phyloP scores from a whole-genome alignment of 2,113 vertebrate genomes.

The Platichthys stellatus region DNA sequence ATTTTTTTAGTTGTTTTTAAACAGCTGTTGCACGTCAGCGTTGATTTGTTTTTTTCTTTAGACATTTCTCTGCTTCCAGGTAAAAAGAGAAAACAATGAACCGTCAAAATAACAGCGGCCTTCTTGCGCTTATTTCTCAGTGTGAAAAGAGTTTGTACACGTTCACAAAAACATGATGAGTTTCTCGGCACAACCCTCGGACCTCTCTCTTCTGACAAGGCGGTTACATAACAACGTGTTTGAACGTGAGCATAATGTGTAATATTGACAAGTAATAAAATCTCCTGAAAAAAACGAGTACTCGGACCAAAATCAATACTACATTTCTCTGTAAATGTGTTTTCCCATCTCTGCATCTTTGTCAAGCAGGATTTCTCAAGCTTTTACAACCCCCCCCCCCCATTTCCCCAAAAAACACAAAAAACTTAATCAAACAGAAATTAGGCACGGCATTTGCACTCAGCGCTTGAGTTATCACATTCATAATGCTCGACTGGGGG shows the following conservation, averaged over 20 bases:
- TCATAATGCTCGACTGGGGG: slow-evolving; percentile 70
- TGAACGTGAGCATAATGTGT: slow-evolving; percentile 42
- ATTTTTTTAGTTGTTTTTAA: slow-evolving; percentile 49
- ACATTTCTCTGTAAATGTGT: slow-evolving; percentile 29
- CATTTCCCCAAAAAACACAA: not conserved
- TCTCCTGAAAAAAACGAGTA: slow-evolving; percentile 32
- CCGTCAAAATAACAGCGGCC: slow-evolving; percentile 61
- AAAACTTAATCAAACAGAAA: slow-evolving; percentile 44
- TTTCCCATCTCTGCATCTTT: slow-evolving; percentile 36
- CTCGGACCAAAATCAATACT: slow-evolving; percentile 41
- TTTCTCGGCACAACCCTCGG: slow-evolving; percentile 54
- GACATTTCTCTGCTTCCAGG: slow-evolving; percentile 67
- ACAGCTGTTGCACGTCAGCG: slow-evolving; percentile 66
- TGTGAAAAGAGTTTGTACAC: slow-evolving; percentile 83
- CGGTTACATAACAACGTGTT: slow-evolving; percentile 52
- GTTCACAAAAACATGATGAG: slow-evolving; percentile 78
- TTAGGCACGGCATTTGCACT: slow-evolving; percentile 66
- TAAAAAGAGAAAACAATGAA: slow-evolving; percentile 73
- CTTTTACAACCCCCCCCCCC: slow-evolving; percentile 26
- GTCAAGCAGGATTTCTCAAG: slow-evolving; percentile 59
- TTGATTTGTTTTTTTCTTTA: not conserved
- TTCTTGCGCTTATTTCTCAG: slow-evolving; percentile 45
- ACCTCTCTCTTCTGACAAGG: slow-evolving; percentile 54
- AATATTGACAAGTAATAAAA: slow-evolving; percentile 42
- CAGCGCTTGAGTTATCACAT: slow-evolving; percentile 67